These are phyloP conservation scores for Antheraea yamamai DNA, from an alignment of 2,888 invertebrate genomes.

Conservation along the genomic window DNA sequence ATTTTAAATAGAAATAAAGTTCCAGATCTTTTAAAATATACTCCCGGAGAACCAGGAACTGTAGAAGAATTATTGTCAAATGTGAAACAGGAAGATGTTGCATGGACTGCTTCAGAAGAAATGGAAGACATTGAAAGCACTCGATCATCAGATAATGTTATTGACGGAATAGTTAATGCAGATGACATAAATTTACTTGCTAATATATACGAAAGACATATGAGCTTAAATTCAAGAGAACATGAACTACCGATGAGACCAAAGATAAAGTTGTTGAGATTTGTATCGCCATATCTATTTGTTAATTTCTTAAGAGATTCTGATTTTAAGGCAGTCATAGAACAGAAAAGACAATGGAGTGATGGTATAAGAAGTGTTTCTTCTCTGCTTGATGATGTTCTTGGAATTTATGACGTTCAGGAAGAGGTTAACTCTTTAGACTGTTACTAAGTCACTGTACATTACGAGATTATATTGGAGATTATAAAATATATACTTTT, in stretches of 20 bases:
- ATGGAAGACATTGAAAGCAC: slow-evolving; percentile 37
- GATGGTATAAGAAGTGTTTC: slow-evolving; percentile 85
- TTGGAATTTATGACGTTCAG: slow-evolving; percentile 81
- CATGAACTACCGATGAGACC: slow-evolving; percentile 44
- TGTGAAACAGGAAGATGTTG: slow-evolving; percentile 47
- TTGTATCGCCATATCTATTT: slow-evolving; percentile 82
- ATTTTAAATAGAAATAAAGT: slow-evolving; percentile 83
- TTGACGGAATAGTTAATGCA: slow-evolving; percentile 84
- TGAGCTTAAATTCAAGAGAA: slow-evolving; percentile 55
- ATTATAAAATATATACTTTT: slow-evolving; percentile 19
- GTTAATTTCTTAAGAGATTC: slow-evolving; percentile 78
- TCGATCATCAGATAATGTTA: slow-evolving; percentile 75
- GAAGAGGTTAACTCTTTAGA: slow-evolving; percentile 84
- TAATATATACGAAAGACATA: slow-evolving; percentile 82
- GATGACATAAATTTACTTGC: slow-evolving; percentile 84
- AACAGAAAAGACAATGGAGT: slow-evolving; percentile 85
- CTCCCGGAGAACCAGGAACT: slow-evolving; percentile 46
- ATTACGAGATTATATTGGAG: slow-evolving; percentile 3
- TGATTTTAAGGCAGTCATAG: slow-evolving; percentile 83
- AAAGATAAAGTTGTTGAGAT: slow-evolving; percentile 53
- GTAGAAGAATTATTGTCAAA: slow-evolving; percentile 52
- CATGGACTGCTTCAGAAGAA: slow-evolving; percentile 33
- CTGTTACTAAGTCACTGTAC: slow-evolving; percentile 81
- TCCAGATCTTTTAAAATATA: slow-evolving; percentile 49
- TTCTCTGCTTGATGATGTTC: slow-evolving; percentile 88